phyloP scores from a whole-genome alignment of 2,888 invertebrate genomes.

The Tridacna crocea region DNA sequence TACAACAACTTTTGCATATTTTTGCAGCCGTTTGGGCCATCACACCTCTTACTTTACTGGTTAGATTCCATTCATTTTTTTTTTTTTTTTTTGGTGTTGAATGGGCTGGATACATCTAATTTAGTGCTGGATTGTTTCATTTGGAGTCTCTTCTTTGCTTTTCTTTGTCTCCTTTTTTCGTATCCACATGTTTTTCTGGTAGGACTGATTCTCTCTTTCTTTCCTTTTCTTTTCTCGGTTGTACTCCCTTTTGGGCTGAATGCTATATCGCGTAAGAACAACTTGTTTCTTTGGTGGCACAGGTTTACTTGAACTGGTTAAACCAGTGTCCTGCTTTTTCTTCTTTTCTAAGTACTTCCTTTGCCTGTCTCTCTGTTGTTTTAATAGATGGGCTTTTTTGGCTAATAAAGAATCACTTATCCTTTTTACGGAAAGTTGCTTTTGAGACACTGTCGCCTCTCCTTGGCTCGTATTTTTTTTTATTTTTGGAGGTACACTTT shows the following conservation, averaged over 20 bases:
- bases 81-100: no score
- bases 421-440: conserved; percentile 26
- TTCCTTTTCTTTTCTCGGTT: conserved; percentile 40
- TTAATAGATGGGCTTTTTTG: conserved; percentile 32
- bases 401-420: conserved; percentile 18
- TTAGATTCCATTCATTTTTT: conserved; percentile 41
- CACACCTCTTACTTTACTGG: conserved; percentile 27
- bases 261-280: conserved; percentile 31
- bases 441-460: conserved; percentile 27
- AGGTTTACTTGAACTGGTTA: conserved; percentile 1
- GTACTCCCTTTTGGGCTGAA: conserved; percentile 42
- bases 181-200: conserved; percentile 46
- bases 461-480: conserved; percentile 27
- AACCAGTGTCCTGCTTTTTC: not conserved
- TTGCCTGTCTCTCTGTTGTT: conserved; percentile 12
- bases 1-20: conserved; percentile 37
- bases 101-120: no score
- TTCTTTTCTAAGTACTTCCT: conserved; percentile 16
- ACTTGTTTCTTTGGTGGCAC: conserved; percentile 11
- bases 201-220: conserved; percentile 30
- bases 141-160: conserved; percentile 21
- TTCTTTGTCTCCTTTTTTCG: conserved; percentile 56
- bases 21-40: conserved; percentile 37
- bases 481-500: conserved; percentile 25
- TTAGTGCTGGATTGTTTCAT: not conserved